Conservation (phyloP, 2,113 vertebrate genomes). For the cattle (Bos taurus) region DNA sequence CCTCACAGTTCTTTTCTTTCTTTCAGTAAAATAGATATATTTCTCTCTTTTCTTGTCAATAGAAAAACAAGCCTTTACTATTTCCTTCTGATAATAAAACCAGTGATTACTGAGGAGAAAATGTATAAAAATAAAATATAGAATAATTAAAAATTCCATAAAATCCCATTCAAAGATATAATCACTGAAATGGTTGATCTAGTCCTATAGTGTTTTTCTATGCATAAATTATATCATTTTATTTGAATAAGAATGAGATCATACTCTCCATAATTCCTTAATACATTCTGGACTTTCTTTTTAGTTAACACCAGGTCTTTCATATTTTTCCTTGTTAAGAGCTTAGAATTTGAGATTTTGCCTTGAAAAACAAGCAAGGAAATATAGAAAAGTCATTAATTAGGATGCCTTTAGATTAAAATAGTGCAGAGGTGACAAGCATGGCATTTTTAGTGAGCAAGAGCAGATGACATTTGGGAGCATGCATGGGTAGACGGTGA, state of each 20-base stretch:
- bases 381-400: background rate
- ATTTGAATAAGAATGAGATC: background rate
- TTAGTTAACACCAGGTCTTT: background rate
- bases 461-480: background rate
- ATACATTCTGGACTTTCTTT: background rate
- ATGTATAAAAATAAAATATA: background rate
- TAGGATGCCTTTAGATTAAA: background rate
- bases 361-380: conserved; percentile 5
- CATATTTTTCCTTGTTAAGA: background rate
- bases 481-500: background rate
- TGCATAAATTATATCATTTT: background rate
- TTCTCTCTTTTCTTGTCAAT: background rate
- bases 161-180: background rate
- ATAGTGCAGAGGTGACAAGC: background rate
- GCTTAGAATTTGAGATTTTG: background rate
- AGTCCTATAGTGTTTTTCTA: background rate
- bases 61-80: background rate
- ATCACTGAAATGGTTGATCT: background rate
- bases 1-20: background rate
- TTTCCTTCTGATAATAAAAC: background rate
- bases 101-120: background rate
- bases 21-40: background rate
- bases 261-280: background rate
- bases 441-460: background rate
- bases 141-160: background rate